These are phyloP conservation scores for Pristionchus pacificus DNA, from an alignment of 1,140 invertebrate genomes.

Conservation along the genomic window DNA sequence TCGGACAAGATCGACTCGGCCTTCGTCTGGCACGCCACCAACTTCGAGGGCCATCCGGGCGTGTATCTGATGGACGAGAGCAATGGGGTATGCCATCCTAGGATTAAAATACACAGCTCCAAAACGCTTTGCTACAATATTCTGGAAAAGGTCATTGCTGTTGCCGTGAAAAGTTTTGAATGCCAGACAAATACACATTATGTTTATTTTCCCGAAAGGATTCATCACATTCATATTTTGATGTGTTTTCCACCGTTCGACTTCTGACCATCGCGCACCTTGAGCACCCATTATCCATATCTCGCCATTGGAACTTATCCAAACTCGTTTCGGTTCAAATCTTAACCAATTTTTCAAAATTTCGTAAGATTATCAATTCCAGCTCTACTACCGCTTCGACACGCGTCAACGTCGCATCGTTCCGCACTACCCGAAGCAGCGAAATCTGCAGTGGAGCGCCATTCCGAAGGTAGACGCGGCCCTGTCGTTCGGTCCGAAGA, in stretches of 20 bases:
- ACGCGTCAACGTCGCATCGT: neutral
- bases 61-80: neutral
- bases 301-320: too few relatives aligned
- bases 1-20: neutral
- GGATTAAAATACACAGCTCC: too few relatives aligned
- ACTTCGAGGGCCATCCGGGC: neutral
- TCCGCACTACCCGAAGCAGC: neutral
- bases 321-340: neutral
- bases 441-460: neutral
- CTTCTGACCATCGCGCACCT: too few relatives aligned
- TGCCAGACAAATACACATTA: too few relatives aligned
- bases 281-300: too few relatives aligned
- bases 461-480: neutral
- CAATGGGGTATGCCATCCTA: too few relatives aligned
- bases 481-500: neutral
- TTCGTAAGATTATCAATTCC: neutral
- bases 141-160: neutral
- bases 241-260: too few relatives aligned
- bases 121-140: too few relatives aligned
- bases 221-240: too few relatives aligned
- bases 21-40: neutral
- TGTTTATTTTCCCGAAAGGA: neutral
- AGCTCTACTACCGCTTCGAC: neutral
- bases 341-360: neutral
- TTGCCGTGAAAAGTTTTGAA: too few relatives aligned